These are phyloP conservation scores for Mustela erminea DNA, from an alignment of 2,797 vertebrate species.

Conservation along the genomic window DNA sequence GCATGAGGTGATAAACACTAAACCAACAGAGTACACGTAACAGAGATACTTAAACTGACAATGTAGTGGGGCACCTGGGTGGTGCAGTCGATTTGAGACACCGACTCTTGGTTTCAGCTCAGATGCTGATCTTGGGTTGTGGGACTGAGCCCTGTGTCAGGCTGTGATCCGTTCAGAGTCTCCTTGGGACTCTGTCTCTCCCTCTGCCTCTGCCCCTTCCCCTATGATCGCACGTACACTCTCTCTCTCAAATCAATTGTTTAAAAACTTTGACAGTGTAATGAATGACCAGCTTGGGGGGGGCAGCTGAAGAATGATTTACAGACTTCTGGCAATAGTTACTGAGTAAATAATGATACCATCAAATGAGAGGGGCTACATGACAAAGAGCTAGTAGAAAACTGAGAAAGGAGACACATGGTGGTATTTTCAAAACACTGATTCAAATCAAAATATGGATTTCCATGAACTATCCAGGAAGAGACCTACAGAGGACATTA, in stretches of 20 bases:
- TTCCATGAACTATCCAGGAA: neutral
- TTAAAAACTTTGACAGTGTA: neutral
- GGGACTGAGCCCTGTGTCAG: neutral
- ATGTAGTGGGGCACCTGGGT: neutral
- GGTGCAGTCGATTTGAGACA: neutral
- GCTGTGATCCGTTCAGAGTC: neutral
- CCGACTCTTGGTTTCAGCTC: neutral
- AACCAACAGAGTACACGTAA: neutral
- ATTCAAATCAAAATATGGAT: neutral
- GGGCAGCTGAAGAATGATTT: conserved; percentile 15
- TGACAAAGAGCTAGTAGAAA: conserved; percentile 23
- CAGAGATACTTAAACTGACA: conserved; percentile 36
- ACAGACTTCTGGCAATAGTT: conserved; percentile 17
- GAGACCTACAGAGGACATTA: neutral
- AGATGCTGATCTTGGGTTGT: neutral
- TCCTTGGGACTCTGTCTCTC: neutral
- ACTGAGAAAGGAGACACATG: neutral
- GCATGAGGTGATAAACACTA: neutral
- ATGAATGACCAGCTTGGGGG: conserved; percentile 1
- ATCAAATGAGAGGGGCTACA: neutral
- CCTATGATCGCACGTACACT: neutral
- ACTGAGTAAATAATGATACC: neutral
- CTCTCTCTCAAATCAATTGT: neutral
- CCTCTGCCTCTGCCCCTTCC: neutral
- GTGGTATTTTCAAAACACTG: neutral